Conservation (phyloP, 2,888 invertebrate genomes). For the Carabus problematicus region DNA sequence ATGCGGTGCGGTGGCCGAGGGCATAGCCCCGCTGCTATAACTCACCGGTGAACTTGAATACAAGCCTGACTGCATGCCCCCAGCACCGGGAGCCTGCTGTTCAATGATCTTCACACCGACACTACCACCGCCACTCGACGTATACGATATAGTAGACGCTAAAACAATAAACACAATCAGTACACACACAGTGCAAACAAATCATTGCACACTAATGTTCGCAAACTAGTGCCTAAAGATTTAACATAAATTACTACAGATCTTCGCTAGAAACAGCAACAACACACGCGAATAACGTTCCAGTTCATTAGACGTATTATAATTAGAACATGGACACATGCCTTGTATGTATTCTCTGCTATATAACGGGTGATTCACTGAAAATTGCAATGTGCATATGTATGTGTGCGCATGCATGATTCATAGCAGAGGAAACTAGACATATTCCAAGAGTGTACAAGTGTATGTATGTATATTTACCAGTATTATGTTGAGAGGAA, state of each 20-base stretch:
- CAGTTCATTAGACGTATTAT: no score
- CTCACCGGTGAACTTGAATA: conserved; percentile 56
- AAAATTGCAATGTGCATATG: no score
- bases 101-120: conserved; percentile 36
- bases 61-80: conserved; percentile 58
- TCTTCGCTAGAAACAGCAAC: no score
- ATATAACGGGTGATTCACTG: no score
- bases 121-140: conserved; percentile 19
- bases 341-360: background rate
- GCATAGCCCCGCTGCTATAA: conserved; percentile 53
- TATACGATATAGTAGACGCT: conserved; percentile 36
- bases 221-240: no score
- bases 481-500: conserved; percentile 43
- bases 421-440: no score
- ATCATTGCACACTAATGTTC: no score
- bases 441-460: no score
- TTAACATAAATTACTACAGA: no score
- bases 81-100: conserved; percentile 49
- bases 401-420: no score
- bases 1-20: conserved; percentile 57
- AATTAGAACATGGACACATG: background rate
- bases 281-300: no score
- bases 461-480: conserved; percentile 11
- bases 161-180: conserved; percentile 6
- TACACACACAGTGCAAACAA: background rate